These are phyloP conservation scores for Myotis planiceps DNA, from an alignment of 2,797 vertebrate species.

Conservation along the genomic window DNA sequence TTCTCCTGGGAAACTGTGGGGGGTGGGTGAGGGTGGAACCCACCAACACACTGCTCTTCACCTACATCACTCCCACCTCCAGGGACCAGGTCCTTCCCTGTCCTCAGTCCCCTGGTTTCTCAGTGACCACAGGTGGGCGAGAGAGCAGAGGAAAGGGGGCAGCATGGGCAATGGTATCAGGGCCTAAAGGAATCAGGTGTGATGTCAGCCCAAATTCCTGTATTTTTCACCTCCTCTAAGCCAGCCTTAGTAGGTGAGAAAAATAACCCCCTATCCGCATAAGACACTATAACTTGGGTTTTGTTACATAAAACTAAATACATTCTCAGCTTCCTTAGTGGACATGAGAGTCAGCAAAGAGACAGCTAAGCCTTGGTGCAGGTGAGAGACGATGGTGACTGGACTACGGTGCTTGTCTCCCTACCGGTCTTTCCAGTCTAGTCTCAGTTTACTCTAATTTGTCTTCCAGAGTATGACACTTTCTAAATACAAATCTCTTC, in stretches of 20 bases:
- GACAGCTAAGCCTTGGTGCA: too few species aligned
- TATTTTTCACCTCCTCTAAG: too few species aligned
- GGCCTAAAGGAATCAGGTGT: not conserved
- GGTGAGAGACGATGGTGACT: not conserved
- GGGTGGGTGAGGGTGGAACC: not conserved
- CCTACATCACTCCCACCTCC: not conserved
- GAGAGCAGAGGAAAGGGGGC: not conserved
- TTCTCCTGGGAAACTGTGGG: not conserved
- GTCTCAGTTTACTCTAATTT: not conserved
- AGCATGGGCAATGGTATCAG: not conserved
- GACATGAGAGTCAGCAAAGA: not conserved
- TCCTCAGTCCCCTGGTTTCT: not conserved
- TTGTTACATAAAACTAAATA: not conserved
- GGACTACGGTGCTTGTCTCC: not conserved
- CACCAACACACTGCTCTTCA: not conserved
- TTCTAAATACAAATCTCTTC: not conserved
- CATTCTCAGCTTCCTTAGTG: not conserved
- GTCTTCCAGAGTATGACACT: not conserved
- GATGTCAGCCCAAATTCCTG: not conserved
- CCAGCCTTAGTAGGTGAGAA: not conserved
- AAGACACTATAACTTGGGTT: not conserved
- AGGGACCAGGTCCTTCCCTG: not conserved
- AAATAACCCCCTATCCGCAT: not conserved
- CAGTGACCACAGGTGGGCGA: not conserved
- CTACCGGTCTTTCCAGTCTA: not conserved